Percentiles rank a stretch among this genome's conserved stretches.
Conservation (phyloP, 2,113 vertebrate genomes). For the Oreochromis tanganicae region DNA sequence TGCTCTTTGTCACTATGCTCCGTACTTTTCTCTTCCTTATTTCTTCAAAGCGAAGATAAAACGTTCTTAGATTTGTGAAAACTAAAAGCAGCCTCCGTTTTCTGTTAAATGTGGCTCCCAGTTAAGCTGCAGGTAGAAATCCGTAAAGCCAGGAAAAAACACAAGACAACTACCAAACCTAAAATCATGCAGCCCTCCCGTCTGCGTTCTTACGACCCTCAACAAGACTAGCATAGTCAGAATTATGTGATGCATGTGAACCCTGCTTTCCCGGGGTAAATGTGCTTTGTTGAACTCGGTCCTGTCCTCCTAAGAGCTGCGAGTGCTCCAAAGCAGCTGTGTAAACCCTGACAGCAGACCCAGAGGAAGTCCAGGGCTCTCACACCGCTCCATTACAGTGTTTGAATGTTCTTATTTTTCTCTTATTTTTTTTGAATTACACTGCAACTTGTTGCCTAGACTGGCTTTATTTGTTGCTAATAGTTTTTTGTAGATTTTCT, state of each 20-base stretch:
- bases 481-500: neutral
- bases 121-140: neutral
- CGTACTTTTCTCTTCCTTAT: neutral
- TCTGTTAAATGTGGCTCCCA: neutral
- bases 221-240: neutral
- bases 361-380: neutral
- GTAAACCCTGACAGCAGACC: neutral
- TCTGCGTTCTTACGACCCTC: neutral
- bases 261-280: neutral
- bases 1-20: neutral
- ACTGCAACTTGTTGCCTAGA: neutral
- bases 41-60: neutral
- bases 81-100: neutral
- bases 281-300: neutral
- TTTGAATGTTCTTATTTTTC: neutral
- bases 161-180: neutral
- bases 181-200: accelerated
- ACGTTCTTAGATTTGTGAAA: neutral
- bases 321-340: neutral
- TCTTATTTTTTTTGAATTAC: neutral
- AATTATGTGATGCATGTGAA: neutral
- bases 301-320: neutral
- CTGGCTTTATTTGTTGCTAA: neutral
- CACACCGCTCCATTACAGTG: neutral
- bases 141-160: neutral